These are phyloP conservation scores for Plebejus melissa DNA, from an alignment of 2,888 invertebrate genomes.

Conservation along the genomic window DNA sequence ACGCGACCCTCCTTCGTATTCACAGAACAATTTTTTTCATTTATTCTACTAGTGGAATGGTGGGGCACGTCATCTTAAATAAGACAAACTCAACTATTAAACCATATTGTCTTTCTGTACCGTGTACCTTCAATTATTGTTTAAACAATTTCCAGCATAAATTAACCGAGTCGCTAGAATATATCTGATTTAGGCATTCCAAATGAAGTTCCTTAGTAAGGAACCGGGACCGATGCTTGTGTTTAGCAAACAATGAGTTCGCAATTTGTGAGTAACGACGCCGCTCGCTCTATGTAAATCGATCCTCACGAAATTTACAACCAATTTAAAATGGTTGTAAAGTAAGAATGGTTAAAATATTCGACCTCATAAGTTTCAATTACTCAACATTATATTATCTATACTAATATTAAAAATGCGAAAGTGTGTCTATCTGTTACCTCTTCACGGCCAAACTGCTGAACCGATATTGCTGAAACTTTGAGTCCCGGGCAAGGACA, in stretches of 20 bases:
- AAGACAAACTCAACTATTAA: neutral
- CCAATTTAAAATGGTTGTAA: conserved; percentile 43
- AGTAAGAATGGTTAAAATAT: conserved; percentile 31
- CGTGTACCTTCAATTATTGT: neutral
- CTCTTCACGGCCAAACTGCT: too few species aligned
- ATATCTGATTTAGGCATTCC: conserved; percentile 52
- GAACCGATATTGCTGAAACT: too few species aligned
- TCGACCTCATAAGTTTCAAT: neutral
- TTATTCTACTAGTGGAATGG: too few species aligned
- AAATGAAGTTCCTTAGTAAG: conserved; percentile 67
- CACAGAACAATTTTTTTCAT: too few species aligned
- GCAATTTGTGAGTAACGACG: conserved; percentile 68
- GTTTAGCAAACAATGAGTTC: conserved; percentile 70
- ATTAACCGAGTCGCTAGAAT: neutral
- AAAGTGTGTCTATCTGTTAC: too few species aligned
- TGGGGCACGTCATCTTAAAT: too few species aligned
- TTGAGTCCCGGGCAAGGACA: too few species aligned
- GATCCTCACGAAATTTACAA: conserved; percentile 56
- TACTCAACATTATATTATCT: too few species aligned
- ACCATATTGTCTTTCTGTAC: neutral
- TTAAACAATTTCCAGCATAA: neutral
- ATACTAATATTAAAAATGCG: too few species aligned
- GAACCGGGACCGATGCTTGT: conserved; percentile 67
- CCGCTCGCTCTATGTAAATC: conserved; percentile 61
- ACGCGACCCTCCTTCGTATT: too few species aligned